phyloP scores from a whole-genome alignment of 1,140 invertebrate species.

The Goniozus legneri region DNA sequence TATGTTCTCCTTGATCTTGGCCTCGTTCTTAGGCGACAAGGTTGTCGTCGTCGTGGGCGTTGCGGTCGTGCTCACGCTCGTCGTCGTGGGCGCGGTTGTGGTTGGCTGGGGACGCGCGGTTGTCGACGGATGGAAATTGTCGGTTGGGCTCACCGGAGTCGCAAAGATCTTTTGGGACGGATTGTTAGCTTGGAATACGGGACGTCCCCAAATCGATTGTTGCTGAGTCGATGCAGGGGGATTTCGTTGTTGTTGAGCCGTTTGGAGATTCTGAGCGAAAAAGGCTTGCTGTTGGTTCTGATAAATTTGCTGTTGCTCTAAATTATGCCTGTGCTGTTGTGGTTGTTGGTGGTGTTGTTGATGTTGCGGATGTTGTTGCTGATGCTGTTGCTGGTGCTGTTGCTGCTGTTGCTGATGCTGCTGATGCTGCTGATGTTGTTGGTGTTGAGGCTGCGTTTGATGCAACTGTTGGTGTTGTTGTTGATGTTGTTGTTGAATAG shows the following conservation, averaged over 20 bases:
- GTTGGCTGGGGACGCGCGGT: constrained; percentile 16
- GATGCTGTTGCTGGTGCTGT: constrained; percentile 32
- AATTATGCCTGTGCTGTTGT: constrained; percentile 40
- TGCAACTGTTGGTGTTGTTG: constrained; percentile 31
- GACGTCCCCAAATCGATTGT: constrained; percentile 36
- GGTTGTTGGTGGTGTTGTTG: constrained; percentile 45
- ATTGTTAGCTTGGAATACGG: constrained; percentile 22
- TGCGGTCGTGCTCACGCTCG: constrained; percentile 25
- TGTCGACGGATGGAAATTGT: constrained; percentile 21
- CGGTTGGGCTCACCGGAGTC: constrained; percentile 35
- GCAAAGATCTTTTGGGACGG: constrained; percentile 44
- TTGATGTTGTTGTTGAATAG: constrained; percentile 32
- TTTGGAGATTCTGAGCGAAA: constrained; percentile 29
- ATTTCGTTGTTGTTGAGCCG: constrained; percentile 26
- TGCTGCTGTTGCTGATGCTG: constrained; percentile 35
- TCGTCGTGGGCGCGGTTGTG: constrained; percentile 23
- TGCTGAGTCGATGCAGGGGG: constrained; percentile 4
- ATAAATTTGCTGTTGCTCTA: constrained; percentile 20
- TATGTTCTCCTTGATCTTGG: constrained; percentile 55
- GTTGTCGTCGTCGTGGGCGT: constrained; percentile 28
- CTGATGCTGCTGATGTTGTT: constrained; percentile 11
- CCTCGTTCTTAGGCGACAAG: constrained; percentile 45
- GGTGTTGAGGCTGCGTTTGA: constrained; percentile 28
- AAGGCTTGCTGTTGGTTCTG: constrained; percentile 34
- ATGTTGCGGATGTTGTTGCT: constrained; percentile 41